Base-by-base conservation (phyloP, 64 coral and sea anemone species). In the Montipora efflorescens region DNA sequence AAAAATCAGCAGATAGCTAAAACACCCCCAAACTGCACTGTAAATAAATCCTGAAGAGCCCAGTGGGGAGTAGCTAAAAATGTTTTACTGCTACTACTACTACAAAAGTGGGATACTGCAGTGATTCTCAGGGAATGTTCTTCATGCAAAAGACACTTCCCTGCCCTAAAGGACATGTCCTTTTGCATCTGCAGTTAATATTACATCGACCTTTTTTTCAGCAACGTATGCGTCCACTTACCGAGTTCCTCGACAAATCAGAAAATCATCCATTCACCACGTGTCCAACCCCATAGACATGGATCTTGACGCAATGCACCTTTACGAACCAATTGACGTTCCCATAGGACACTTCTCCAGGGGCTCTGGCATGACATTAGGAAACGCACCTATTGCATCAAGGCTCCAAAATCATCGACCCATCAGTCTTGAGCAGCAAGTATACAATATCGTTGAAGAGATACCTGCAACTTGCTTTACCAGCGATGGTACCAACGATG, bases 381-480 rank as follows among this genome's bases (percentile, higher is more conserved):
- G 7, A 5, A 8, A 14, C 59, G 5, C 4, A 3, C 1, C 52
- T 55, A 55, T 55, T 55, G 52, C 36, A 55, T 3, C 16, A 11
- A 55, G 5, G 18, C 7, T 11, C 3, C 14, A 67, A 7, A 84
- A 84, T 13, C 36, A 36, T 36, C 36, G 66, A 0, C 64, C 64
- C 7, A 47, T 86, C 13, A 86, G 46, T 86, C 67, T 21, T 11
- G 82, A 86, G 66, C 82, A 86, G 47, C 82, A 36, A 5, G 82
- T 86, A 18, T 86, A 86, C 46, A 86, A 71, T 51, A 18, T 86
- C 61, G 66, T 86, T 2, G 82, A 86, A n/a, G 82, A 86, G 8
- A 8, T 86, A 50, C 22, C 47, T 9, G 8, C 8, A 20, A n/a
- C 7, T 0, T 9, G 47, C 64, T 21, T 18, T 20, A 43, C 7